Evolutionary conservation across 2,888 invertebrate genomes (phyloP).

Genomic region (Andrena dorsata): DNA sequence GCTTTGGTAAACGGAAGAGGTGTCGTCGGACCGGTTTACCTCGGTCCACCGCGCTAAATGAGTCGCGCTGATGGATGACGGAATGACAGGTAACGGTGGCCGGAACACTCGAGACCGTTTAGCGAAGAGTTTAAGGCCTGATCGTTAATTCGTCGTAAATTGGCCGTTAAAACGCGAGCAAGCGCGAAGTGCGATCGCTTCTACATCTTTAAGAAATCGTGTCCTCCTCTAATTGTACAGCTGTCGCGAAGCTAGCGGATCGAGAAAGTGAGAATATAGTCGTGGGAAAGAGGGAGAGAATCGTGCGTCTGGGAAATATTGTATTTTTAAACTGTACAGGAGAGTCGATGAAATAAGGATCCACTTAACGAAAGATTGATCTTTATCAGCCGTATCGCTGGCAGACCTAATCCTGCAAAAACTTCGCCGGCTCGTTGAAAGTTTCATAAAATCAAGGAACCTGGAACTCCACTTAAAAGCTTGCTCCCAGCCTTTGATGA

Average conservation of each 20-base stretch:
- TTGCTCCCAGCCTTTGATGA: conserved; percentile 4
- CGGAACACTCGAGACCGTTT: conserved; percentile 36
- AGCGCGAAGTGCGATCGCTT: conserved; percentile 3
- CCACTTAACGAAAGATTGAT: conserved; percentile 43
- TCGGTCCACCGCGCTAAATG: conserved; percentile 49
- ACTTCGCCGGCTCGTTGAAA: conserved; percentile 15
- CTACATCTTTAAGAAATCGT: not conserved
- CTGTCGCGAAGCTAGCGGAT: not conserved
- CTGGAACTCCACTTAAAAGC: conserved; percentile 30
- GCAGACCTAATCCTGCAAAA: conserved; percentile 32
- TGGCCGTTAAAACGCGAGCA: conserved; percentile 32
- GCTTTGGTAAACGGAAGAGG: conserved; percentile 16
- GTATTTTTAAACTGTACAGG: not conserved
- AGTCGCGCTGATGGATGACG: conserved; percentile 22
- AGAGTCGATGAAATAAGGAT: not conserved
- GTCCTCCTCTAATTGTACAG: not conserved
- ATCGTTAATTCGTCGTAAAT: conserved; percentile 49
- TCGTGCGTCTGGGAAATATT: not conserved
- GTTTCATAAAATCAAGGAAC: conserved; percentile 29
- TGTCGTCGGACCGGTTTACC: conserved; percentile 4
- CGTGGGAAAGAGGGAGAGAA: not conserved
- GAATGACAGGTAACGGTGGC: conserved; percentile 53
- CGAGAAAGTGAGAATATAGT: not conserved
- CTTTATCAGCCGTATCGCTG: conserved; percentile 31
- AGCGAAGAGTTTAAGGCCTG: conserved; percentile 43